Conservation (phyloP, 2,888 invertebrate species). For the Scaptomyza polygonia region DNA sequence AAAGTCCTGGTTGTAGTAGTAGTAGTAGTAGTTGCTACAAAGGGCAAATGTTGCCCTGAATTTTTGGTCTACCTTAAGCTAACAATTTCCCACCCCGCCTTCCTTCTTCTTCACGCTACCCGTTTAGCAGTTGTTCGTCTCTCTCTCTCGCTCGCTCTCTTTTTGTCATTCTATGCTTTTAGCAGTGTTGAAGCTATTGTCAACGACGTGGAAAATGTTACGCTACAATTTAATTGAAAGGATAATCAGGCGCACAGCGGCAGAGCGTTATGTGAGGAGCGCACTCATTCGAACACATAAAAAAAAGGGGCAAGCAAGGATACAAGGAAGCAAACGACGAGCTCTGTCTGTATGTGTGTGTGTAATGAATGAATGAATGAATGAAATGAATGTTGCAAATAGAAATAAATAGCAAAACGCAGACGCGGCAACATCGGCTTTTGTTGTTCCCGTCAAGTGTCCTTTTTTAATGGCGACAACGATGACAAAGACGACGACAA, state of each 20-base stretch:
- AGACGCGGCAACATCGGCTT: slow-evolving; percentile 62
- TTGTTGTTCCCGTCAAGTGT: slow-evolving; percentile 78
- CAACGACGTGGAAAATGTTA: slow-evolving; percentile 80
- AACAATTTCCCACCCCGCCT: neutral
- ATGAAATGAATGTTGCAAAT: slow-evolving; percentile 56
- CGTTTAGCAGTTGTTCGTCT: neutral
- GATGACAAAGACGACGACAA: slow-evolving; percentile 9
- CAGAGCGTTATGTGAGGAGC: slow-evolving; percentile 55
- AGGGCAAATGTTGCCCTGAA: slow-evolving; percentile 41
- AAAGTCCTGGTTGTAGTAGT: neutral
- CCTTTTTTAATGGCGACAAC: slow-evolving; percentile 67
- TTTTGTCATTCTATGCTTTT: neutral
- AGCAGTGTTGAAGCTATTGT: slow-evolving; percentile 47
- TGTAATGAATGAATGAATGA: slow-evolving; percentile 30
- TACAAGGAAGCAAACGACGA: slow-evolving; percentile 27
- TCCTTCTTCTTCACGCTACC: slow-evolving; percentile 1
- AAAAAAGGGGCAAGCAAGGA: slow-evolving; percentile 28
- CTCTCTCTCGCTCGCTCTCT: neutral
- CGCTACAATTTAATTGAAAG: slow-evolving; percentile 82
- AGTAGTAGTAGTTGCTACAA: slow-evolving; percentile 14
- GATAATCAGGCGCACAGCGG: slow-evolving; percentile 78
- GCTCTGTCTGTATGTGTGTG: too few relatives aligned
- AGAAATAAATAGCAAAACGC: slow-evolving; percentile 68
- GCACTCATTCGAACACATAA: slow-evolving; percentile 54
- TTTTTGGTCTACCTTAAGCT: slow-evolving; percentile 9